Evolutionary conservation across 2,113 vertebrate species (phyloP), one percentile per base, ranked within the genome.

Genomic region (Acinonyx jubatus): DNA sequence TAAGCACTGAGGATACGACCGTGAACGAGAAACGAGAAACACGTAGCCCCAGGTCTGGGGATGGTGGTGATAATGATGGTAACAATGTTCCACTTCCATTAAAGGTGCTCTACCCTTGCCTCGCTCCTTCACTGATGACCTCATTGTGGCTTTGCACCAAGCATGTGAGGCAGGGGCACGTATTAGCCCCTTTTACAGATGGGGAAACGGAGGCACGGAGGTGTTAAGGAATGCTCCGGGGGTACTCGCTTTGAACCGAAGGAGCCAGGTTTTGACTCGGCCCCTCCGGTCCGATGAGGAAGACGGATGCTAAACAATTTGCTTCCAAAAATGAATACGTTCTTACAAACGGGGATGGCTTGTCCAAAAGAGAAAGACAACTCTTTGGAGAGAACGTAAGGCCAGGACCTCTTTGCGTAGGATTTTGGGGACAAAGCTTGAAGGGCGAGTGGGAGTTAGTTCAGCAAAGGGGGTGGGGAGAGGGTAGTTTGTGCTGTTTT

Each of bases 1-100:
- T n/a, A 9, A 81, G 66, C 23, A 10, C 48, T 55, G 16, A 80
- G 65, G 55, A 69, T 18, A 55, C 4, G 36, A 4, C 2, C 13
- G 61, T 31, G 21, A 87, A 19, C 2, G 19, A 81, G 31, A 48
- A 36, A 57, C 14, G 19, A 81, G 25, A 48, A 36, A 57, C 14
- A 18, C 4, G 10, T 13, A 2, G 31, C 48, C 18, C 16, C 4
- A 2, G 27, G 1, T 19, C 27, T 27, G 13, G 50, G 8, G 68
- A 52, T 29, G 48, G 10, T 31, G n/a, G 0, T 2, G 1, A 25
- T n/a, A 7, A 0, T 76, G 10, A 0, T n/a, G 71, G 33, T 31
- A 41, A 15, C 12, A 11, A 2, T 4, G 21, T 1, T 83, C 21
- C 33, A 29, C 9, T 50, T 65, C 50, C 41, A 1, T 33, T 2